Percentiles rank a stretch among this genome's conserved stretches.
phyloP scores from a whole-genome alignment of 2,797 vertebrate species.

The Darevskia mixta region DNA sequence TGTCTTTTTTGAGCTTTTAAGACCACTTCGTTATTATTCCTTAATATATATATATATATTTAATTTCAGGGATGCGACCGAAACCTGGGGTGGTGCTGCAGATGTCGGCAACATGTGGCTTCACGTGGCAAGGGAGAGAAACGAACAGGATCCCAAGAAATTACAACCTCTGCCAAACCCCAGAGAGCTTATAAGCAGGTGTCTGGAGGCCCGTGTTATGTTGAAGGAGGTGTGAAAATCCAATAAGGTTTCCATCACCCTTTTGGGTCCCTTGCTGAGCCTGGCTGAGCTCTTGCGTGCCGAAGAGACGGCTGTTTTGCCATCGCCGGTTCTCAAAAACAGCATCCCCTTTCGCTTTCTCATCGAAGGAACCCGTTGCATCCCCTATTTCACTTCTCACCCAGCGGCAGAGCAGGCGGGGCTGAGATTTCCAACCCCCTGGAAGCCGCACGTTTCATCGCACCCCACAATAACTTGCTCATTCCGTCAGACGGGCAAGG shows the following conservation, averaged over 20 bases:
- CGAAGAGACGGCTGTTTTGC: rapidly evolving
- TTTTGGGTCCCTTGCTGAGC: not conserved
- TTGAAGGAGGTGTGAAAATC: rapidly evolving
- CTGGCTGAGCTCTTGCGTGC: not conserved
- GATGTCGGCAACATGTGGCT: too few species aligned
- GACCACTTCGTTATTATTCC: too few species aligned
- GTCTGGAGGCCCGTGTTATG: not conserved
- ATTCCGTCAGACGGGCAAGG: too few species aligned
- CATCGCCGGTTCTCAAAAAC: conserved; percentile 41
- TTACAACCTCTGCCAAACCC: not conserved
- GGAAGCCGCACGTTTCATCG: not conserved
- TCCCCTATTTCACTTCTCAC: not conserved
- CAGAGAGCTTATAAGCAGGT: rapidly evolving
- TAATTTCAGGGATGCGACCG: not conserved
- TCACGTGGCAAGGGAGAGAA: not conserved
- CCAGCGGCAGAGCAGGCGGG: not conserved
- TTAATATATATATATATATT: too few species aligned
- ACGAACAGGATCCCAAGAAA: not conserved
- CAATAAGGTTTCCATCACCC: not conserved
- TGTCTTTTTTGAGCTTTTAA: not conserved
- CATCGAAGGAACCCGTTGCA: not conserved
- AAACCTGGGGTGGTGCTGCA: too few species aligned
- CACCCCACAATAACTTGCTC: too few species aligned
- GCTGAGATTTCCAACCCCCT: not conserved
- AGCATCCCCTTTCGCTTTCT: conserved; percentile 25